Evolutionary conservation across 2,888 invertebrate species (phyloP).

Genomic region (Tineola bisselliella): DNA sequence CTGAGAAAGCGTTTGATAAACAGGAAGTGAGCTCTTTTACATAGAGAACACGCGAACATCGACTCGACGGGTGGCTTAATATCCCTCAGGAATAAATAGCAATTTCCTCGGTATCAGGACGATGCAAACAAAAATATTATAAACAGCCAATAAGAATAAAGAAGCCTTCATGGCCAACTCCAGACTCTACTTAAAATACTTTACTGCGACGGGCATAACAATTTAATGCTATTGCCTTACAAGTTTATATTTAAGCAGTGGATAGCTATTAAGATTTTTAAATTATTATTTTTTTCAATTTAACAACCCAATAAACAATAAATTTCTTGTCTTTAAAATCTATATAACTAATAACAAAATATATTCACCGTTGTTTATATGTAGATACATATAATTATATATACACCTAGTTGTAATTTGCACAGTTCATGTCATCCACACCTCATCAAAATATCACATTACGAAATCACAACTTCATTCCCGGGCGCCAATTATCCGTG

Average conservation of each 20-base stretch:
- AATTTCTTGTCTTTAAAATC: no score
- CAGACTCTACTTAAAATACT: constrained; percentile 32
- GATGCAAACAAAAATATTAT: constrained; percentile 49
- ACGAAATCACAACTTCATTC: constrained; percentile 59
- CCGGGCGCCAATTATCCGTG: constrained; percentile 57
- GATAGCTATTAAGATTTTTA: no score
- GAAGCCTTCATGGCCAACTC: constrained; percentile 25
- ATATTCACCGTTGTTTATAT: no score
- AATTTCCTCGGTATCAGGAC: constrained; percentile 49
- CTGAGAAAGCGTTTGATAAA: constrained; percentile 34
- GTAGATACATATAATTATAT: no score
- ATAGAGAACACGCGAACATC: constrained; percentile 28
- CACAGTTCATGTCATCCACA: constrained; percentile 35
- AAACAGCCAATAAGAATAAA: constrained; percentile 41
- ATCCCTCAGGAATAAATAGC: constrained; percentile 55
- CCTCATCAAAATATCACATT: constrained; percentile 65
- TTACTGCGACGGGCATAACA: constrained; percentile 37
- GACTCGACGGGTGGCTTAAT: constrained; percentile 43
- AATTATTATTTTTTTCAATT: no score
- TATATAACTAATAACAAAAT: no score
- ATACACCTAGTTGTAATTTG: not conserved
- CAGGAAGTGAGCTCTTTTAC: constrained; percentile 39
- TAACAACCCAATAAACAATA: no score
- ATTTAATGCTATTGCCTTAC: constrained; percentile 25
- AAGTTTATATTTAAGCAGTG: not conserved